phyloP scores from a whole-genome alignment of 2,888 invertebrate genomes.

The Cephus pygmeus region DNA sequence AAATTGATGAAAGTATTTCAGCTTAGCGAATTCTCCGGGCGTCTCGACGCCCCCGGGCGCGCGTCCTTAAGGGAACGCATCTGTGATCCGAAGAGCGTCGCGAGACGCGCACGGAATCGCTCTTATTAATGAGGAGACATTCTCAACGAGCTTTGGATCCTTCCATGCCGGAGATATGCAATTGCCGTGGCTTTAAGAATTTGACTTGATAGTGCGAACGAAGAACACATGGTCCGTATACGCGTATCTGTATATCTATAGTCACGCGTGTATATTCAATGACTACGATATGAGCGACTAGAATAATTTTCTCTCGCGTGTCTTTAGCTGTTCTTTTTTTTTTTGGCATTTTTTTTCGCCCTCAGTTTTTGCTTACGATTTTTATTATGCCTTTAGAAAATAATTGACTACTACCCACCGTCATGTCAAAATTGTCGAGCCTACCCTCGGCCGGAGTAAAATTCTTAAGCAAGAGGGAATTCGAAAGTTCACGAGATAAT shows the following conservation, averaged over 20 bases:
- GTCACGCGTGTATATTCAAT: background rate
- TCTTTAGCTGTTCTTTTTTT: background rate
- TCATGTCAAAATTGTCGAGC: background rate
- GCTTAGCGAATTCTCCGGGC: slow-evolving; percentile 18
- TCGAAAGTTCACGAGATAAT: slow-evolving; percentile 38
- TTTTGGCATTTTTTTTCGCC: background rate
- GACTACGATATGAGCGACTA: background rate
- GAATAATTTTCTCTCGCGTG: background rate
- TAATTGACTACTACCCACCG: background rate
- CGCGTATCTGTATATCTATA: background rate
- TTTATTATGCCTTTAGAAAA: background rate
- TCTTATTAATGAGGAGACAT: slow-evolving; percentile 63
- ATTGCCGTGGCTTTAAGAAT: slow-evolving; percentile 34
- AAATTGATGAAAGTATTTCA: slow-evolving; percentile 59
- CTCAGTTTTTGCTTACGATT: background rate
- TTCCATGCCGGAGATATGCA: slow-evolving; percentile 42
- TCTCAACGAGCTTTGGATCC: slow-evolving; percentile 55
- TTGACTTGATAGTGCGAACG: slow-evolving; percentile 31
- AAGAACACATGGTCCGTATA: slow-evolving; percentile 40
- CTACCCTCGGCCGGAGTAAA: background rate
- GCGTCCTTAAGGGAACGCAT: slow-evolving; percentile 22
- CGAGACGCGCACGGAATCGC: slow-evolving; percentile 38
- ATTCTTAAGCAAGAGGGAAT: background rate
- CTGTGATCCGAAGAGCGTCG: slow-evolving; percentile 18
- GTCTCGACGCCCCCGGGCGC: slow-evolving; percentile 39